These are phyloP conservation scores for Anolis apletophallus DNA, from an alignment of 2,797 vertebrate genomes.

Conservation along the genomic window DNA sequence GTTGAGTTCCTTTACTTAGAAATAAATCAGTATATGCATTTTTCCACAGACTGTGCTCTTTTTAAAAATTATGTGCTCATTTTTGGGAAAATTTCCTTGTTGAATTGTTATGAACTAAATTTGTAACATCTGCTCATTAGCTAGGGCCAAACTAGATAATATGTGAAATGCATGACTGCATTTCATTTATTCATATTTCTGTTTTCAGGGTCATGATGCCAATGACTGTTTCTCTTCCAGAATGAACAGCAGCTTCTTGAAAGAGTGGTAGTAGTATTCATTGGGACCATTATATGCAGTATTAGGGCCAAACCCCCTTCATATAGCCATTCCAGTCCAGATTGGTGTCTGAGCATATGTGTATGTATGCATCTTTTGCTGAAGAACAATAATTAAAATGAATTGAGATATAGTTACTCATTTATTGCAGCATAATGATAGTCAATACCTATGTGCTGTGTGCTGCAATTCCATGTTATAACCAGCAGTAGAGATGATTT, in stretches of 20 bases:
- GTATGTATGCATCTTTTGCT: neutral
- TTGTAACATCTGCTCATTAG: neutral
- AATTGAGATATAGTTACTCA: neutral
- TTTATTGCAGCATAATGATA: neutral
- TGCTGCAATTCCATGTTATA: too few relatives aligned
- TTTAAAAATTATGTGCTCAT: neutral
- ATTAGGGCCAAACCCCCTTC: neutral
- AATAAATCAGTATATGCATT: neutral
- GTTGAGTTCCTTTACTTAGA: neutral
- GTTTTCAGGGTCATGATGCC: neutral
- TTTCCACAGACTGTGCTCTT: neutral
- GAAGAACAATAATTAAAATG: neutral
- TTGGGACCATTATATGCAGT: neutral
- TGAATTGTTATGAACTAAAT: neutral
- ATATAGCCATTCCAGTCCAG: neutral
- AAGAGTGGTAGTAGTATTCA: neutral
- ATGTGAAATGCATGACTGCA: slow-evolving; percentile 11
- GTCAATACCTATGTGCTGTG: neutral
- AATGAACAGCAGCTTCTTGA: neutral
- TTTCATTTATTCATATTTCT: slow-evolving; percentile 22
- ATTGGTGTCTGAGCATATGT: neutral
- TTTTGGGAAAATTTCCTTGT: neutral
- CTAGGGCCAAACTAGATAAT: slow-evolving; percentile 47
- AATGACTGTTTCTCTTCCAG: neutral
- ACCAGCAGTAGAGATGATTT: neutral